These are phyloP conservation scores for Sphaerophoria rueppellii DNA, from an alignment of 2,888 invertebrate species.

Conservation along the genomic window DNA sequence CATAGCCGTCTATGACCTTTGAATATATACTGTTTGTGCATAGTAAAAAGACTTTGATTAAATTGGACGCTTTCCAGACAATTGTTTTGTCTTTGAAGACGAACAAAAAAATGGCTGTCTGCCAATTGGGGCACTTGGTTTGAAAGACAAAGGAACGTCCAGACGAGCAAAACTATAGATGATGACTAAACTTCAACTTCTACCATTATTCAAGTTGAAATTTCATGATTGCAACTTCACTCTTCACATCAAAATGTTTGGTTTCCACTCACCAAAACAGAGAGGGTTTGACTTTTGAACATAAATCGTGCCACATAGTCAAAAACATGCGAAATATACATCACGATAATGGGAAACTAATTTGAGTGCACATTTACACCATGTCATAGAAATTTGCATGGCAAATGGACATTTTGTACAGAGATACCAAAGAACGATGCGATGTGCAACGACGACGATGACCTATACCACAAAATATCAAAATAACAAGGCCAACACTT, in stretches of 20 bases:
- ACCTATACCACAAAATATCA: conserved; percentile 24
- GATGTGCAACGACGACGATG: conserved; percentile 2
- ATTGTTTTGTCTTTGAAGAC: conserved; percentile 44
- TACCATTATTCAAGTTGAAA: neutral
- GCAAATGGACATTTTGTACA: conserved; percentile 1
- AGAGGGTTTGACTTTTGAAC: conserved; percentile 20
- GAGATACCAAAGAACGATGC: conserved; percentile 5
- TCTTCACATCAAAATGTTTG: neutral
- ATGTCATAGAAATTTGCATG: neutral
- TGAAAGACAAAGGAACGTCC: conserved; percentile 28
- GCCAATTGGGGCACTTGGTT: conserved; percentile 55
- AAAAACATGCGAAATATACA: neutral
- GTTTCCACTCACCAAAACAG: neutral
- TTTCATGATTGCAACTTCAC: conserved; percentile 8
- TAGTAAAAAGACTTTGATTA: neutral
- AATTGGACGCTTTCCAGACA: conserved; percentile 57
- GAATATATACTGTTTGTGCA: neutral
- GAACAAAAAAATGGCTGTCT: conserved; percentile 31
- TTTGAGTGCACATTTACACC: conserved; percentile 48
- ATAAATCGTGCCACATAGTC: conserved; percentile 11
- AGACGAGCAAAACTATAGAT: conserved; percentile 30
- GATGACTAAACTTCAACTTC: conserved; percentile 8
- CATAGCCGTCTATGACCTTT: too few species aligned
- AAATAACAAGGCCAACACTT: conserved; percentile 9
- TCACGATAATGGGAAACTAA: conserved; percentile 58